Evolutionary conservation across 1,140 invertebrate genomes (phyloP).

Genomic region (Leptinotarsa defecta): DNA sequence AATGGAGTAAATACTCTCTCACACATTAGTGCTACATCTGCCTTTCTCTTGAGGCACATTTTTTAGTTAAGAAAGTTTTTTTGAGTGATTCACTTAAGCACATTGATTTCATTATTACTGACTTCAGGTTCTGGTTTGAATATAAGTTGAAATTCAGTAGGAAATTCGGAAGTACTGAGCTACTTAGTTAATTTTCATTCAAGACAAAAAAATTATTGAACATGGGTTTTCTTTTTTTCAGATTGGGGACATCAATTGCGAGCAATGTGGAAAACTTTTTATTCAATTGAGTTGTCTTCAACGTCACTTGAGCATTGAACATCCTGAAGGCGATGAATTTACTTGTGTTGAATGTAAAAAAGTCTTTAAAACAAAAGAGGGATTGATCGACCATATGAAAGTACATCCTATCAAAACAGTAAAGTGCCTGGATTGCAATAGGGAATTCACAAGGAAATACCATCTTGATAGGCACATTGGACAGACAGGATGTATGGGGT

Average conservation of each 20-base stretch:
- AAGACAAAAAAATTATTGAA: background rate
- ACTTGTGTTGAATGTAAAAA: constrained; percentile 50
- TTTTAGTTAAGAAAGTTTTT: no score
- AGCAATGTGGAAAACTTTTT: constrained; percentile 68
- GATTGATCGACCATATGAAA: constrained; percentile 48
- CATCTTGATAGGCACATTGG: constrained; percentile 75
- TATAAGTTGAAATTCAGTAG: no score
- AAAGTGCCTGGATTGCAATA: constrained; percentile 65
- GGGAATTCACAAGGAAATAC: constrained; percentile 75
- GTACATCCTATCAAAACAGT: constrained; percentile 55
- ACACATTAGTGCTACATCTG: no score
- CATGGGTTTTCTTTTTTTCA: constrained; percentile 42
- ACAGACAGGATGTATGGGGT: constrained; percentile 74
- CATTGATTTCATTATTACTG: no score
- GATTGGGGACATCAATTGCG: constrained; percentile 59
- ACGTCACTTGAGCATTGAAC: constrained; percentile 64
- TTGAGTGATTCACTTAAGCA: no score
- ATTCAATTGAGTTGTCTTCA: constrained; percentile 73
- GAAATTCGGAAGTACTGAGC: no score
- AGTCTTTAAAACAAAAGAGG: constrained; percentile 36
- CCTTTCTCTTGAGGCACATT: no score
- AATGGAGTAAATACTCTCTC: no score
- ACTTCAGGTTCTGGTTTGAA: no score
- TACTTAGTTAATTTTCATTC: no score
- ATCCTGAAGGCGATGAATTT: constrained; percentile 52